These are phyloP conservation scores for Epinephelus cyanopodus DNA, from an alignment of 2,113 vertebrate genomes.

Conservation along the genomic window DNA sequence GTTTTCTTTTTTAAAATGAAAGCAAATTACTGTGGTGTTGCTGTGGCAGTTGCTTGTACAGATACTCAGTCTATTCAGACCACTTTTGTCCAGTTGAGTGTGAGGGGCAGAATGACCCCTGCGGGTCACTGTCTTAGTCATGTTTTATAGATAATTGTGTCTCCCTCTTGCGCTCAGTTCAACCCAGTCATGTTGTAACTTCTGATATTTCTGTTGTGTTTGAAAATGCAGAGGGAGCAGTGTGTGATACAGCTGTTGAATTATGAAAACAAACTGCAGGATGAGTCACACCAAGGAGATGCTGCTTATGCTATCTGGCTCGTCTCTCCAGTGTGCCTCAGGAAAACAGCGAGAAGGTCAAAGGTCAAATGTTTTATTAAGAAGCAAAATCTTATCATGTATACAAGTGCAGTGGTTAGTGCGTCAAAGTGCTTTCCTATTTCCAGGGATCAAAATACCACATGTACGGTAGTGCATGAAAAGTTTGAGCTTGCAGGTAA, in stretches of 20 bases:
- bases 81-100: background rate
- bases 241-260: background rate
- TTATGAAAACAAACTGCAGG: conserved; percentile 29
- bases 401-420: background rate
- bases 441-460: no score
- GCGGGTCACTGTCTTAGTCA: background rate
- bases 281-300: conserved; percentile 18
- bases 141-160: background rate
- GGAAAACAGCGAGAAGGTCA: background rate
- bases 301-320: background rate
- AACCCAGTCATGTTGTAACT: background rate
- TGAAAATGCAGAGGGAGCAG: conserved; percentile 1
- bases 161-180: background rate
- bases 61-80: background rate
- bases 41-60: background rate
- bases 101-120: background rate
- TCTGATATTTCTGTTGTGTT: conserved; percentile 2
- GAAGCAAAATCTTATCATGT: background rate
- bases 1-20: no score
- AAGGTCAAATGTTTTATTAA: conserved; percentile 23
- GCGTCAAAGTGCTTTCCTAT: no score
- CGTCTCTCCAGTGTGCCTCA: background rate
- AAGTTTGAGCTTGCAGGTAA: no score
- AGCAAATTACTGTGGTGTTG: no score
- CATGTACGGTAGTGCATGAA: no score